Base-by-base conservation (phyloP, 2,888 invertebrate species). In the Thera obeliscata region DNA sequence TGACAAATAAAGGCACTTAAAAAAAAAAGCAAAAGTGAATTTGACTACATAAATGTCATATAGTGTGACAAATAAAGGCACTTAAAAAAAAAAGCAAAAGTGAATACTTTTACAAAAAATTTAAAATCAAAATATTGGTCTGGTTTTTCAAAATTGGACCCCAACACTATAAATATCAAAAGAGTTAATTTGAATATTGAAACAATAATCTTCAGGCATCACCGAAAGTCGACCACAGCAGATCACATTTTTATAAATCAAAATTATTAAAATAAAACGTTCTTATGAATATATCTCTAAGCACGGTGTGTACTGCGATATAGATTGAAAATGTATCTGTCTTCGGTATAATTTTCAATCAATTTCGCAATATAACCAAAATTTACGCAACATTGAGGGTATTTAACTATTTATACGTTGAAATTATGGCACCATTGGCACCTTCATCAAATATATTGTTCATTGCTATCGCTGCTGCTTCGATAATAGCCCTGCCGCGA, bases 261-360 rank as follows among this genome's bases (percentile, higher is more conserved):
- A 48, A 58, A 22, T 22, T 64, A 59, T 64, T 59, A 55, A 57
- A 59, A 64, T 48, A 57, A 54, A 64, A 64, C 38, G n/a, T 48
- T 65, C 64, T 65, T 65, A 65, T 65, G 64, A 65, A 59, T 59
- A 54, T 65, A 56, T 38, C 38, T 59, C 38, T 65, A 65, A 60
- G 64, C 59, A 38, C 56, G 8, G 35, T n/a, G 38, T 48, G 2
- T 48, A 33, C 38, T 46, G 12, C 46, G 52, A 22, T 38, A 48
- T 22, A 5, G 33, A 12, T 52, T 57, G 9, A 46, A 49, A 57
- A 41, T 56, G 36, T 22, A 46, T 11, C 12, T 33, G 8, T 12
- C 4, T 22, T 6, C 4, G 41, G n/a, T n/a, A 12, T 43, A 46
- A 35, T 54, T 43, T 56, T 49, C 38, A 61, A 46, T 55, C 9